Percentiles rank a stretch among this genome's conserved stretches.
These are phyloP conservation scores for Bombus huntii DNA, from an alignment of 1,140 invertebrate species.

Conservation along the genomic window DNA sequence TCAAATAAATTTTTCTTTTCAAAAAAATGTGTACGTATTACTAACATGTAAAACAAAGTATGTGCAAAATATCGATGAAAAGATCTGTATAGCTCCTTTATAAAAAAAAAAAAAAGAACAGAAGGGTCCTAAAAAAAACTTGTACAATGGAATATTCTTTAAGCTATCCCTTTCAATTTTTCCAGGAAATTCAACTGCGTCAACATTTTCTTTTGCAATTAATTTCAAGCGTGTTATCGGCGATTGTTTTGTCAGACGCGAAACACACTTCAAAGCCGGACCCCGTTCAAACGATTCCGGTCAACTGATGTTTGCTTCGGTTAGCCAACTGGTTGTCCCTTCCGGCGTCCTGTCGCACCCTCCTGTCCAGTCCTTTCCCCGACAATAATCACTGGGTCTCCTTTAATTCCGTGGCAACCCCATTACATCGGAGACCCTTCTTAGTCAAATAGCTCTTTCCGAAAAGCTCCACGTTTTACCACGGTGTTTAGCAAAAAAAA, in stretches of 20 bases:
- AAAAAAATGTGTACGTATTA: no score
- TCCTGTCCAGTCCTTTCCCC: conserved; percentile 46
- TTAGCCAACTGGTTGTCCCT: conserved; percentile 45
- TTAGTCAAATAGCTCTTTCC: conserved; percentile 72
- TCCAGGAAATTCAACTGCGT: background rate
- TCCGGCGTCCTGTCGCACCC: conserved; percentile 37
- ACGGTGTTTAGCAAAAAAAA: background rate
- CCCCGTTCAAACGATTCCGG: conserved; percentile 53
- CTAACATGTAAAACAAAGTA: no score
- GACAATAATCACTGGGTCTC: conserved; percentile 71
- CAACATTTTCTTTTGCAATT: conserved; percentile 15
- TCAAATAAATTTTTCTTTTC: no score
- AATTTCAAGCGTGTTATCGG: background rate
- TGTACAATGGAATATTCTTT: background rate
- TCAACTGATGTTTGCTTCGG: conserved; percentile 55
- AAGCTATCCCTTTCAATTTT: background rate
- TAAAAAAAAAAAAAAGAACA: no score
- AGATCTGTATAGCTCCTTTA: no score
- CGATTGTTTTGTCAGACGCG: conserved; percentile 32
- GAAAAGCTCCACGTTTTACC: background rate
- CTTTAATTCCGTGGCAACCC: conserved; percentile 75
- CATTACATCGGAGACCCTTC: conserved; percentile 72
- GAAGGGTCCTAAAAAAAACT: background rate
- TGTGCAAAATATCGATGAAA: no score
- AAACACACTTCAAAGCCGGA: conserved; percentile 8